Evolutionary conservation across 2,797 vertebrate species (phyloP), one percentile per base, ranked within the genome.

Genomic region (Scolopax rusticola): DNA sequence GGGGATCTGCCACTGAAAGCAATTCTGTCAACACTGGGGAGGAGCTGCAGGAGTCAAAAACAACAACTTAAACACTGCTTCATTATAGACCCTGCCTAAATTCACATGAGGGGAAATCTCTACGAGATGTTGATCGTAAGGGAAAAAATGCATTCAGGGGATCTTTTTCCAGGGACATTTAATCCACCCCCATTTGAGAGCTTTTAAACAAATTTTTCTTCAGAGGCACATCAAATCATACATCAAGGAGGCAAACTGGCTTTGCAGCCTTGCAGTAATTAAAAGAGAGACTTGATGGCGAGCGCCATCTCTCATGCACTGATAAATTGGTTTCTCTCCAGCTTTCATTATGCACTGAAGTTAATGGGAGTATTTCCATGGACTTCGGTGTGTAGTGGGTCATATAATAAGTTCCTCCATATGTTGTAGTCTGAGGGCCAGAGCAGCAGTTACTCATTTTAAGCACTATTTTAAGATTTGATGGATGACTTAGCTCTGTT

Each of bases 381-480:
- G 88, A 94, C 54, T 94, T 85, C 83, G 57, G 89, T 91, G 91
- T 69, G 84, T 89, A 84, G 76, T 56, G 84, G 92, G 73, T 93
- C 86, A 91, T 61, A 80, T 73, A 84, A 74, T 93, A 87, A 86
- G 86, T 81, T 95, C 69, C 70, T 89, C 64, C 41, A 48, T 59
- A 92, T 0, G 17, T n/a, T 89, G 77, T 53, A 94, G 85, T 95
- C 65, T 76, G 73, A 96, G 89, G 94, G 81, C 80, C 73, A 83
- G 82, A 84, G 77, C 76, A 84, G 79, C 77, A 92, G 83, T 93
- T 93, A 95, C 87, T 97, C 94, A 96, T 93, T 97, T 97, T 96
- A 97, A 97, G 95, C 93, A 95, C 96, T 97, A 79, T 97, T 97
- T 97, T 98, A 97, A 94, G 95, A 93, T 85, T 92, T 98, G 98